Conservation (phyloP, 2,888 invertebrate species). For the Falcaria lacertinaria region DNA sequence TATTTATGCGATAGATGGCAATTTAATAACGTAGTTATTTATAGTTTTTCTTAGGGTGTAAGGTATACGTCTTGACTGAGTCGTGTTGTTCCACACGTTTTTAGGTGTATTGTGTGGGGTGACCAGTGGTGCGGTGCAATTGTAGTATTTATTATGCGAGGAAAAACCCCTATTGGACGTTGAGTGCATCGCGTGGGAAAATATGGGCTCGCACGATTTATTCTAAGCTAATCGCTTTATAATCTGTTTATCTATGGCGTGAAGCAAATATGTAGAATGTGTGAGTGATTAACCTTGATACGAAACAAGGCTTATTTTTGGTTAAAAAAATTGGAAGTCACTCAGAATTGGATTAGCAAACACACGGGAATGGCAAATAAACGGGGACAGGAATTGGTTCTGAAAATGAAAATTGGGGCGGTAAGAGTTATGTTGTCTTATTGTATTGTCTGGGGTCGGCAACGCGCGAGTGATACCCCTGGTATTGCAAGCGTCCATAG, state of each 20-base stretch:
- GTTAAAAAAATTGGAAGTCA: too few species aligned
- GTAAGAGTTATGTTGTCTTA: too few species aligned
- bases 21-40: neutral
- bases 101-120: conserved; percentile 40
- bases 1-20: too few species aligned
- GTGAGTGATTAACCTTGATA: neutral
- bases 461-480: too few species aligned
- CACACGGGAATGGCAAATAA: too few species aligned
- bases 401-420: too few species aligned
- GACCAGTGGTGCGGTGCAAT: conserved; percentile 67
- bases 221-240: conserved; percentile 15
- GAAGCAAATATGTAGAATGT: neutral
- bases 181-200: conserved; percentile 64
- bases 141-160: conserved; percentile 61
- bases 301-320: neutral
- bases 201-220: conserved; percentile 43
- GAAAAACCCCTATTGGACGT: conserved; percentile 69
- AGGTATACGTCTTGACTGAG: conserved; percentile 11
- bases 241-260: neutral
- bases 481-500: too few species aligned
- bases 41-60: neutral
- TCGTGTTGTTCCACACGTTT: conserved; percentile 59
- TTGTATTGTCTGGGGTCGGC: too few species aligned
- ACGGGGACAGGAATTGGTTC: too few species aligned
- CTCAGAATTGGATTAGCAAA: too few species aligned